Evolutionary conservation across 37 sponge, comb jelly and placozoan genomes (phyloP).

Genomic region (Tethya wilhelma): DNA sequence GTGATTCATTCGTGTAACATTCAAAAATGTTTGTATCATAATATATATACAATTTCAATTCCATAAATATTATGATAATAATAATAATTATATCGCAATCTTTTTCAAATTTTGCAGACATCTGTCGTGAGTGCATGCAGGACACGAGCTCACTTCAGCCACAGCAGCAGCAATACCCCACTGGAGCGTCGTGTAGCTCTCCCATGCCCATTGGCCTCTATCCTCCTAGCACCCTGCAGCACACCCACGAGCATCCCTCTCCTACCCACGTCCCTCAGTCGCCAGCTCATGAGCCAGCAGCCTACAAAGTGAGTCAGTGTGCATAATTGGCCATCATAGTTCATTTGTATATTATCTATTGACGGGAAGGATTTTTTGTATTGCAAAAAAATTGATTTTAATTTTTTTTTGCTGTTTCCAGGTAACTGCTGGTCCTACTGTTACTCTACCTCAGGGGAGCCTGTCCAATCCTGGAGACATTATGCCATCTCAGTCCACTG

Average conservation of each 20-base stretch:
- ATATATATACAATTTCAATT: not conserved
- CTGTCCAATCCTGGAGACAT: too few relatives aligned
- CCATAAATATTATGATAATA: not conserved
- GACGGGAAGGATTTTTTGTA: too few relatives aligned
- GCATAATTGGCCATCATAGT: too few relatives aligned
- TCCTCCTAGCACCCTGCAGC: not conserved
- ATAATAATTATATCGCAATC: not conserved
- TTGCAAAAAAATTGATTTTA: too few relatives aligned
- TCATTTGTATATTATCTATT: too few relatives aligned
- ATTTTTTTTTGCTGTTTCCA: too few relatives aligned
- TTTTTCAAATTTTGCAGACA: constrained; percentile 6
- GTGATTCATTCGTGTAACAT: constrained; percentile 6
- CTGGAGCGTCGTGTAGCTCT: not conserved
- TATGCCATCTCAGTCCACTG: too few relatives aligned
- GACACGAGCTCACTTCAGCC: not conserved
- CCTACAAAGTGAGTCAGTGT: too few relatives aligned
- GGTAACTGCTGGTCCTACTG: too few relatives aligned
- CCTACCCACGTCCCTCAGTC: constrained; percentile 1
- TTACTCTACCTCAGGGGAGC: not conserved
- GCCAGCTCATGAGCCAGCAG: too few relatives aligned
- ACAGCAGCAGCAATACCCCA: not conserved
- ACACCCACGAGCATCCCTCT: constrained; percentile 1
- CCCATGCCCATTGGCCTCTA: not conserved
- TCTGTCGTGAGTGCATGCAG: constrained; percentile 46
- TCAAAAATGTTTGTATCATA: too few relatives aligned